A percentile compares a stretch with the other conserved stretches of the same genome.
Evolutionary conservation across 2,113 vertebrate species (phyloP).

Genomic region (Nematolebias whitei): DNA sequence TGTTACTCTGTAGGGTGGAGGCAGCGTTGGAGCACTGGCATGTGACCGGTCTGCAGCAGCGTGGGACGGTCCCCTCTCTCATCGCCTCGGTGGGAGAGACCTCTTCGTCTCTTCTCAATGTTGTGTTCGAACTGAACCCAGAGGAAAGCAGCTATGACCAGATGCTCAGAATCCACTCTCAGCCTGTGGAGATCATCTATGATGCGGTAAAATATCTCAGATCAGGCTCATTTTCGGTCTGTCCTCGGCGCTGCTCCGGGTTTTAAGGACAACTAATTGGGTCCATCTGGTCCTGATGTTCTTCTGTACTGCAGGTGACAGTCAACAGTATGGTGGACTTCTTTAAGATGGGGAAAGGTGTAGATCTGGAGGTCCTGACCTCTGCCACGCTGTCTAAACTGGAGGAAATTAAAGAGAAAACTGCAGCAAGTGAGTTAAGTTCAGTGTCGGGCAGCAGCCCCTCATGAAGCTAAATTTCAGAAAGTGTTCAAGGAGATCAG

Average conservation of each 20-base stretch:
- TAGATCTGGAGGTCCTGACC: constrained; percentile 91
- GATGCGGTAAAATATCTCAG: constrained; percentile 84
- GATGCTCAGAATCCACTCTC: constrained; percentile 86
- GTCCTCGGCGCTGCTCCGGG: too few relatives aligned
- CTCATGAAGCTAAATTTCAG: neutral
- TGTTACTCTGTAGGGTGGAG: constrained; percentile 82
- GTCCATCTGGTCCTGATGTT: neutral
- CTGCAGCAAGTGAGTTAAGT: constrained; percentile 83
- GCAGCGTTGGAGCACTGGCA: constrained; percentile 91
- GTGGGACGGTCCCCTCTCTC: constrained; percentile 86
- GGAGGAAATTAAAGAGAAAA: constrained; percentile 96
- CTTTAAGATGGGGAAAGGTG: constrained; percentile 86
- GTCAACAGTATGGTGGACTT: constrained; percentile 92
- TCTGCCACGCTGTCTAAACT: constrained; percentile 92
- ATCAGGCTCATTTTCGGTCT: neutral
- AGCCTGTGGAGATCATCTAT: constrained; percentile 95
- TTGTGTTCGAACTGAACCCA: constrained; percentile 89
- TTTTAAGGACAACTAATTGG: neutral
- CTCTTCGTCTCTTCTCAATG: constrained; percentile 86
- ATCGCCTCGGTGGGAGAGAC: constrained; percentile 88
- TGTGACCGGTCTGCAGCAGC: constrained; percentile 89
- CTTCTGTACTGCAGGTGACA: constrained; percentile 81
- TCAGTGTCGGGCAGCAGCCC: neutral
- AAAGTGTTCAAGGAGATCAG: neutral
- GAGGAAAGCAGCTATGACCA: constrained; percentile 86